phyloP scores from a whole-genome alignment of 2,888 invertebrate species.

The Cactoblastis cactorum region DNA sequence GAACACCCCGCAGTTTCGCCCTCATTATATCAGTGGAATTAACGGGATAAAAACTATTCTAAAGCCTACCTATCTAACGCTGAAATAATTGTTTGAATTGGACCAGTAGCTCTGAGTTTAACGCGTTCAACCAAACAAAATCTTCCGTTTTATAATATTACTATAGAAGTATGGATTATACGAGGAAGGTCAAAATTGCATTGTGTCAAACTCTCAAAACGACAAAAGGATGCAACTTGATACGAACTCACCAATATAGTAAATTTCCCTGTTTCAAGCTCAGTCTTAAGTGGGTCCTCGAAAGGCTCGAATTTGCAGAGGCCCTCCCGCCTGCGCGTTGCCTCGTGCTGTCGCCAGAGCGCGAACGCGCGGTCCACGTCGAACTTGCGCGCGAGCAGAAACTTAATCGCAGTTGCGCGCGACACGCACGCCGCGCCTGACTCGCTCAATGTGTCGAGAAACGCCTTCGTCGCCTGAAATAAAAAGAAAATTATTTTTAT shows the following conservation, averaged over 20 bases:
- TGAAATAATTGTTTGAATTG: no score
- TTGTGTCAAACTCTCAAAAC: no score
- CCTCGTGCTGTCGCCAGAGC: slow-evolving; percentile 95
- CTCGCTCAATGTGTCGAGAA: slow-evolving; percentile 87
- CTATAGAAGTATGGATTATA: no score
- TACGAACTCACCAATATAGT: slow-evolving; percentile 93
- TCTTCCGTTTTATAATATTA: no score
- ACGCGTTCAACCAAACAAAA: no score
- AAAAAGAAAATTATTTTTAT: background rate
- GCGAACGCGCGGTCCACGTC: slow-evolving; percentile 93
- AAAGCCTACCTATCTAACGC: no score
- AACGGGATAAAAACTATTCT: no score
- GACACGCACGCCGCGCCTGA: slow-evolving; percentile 78
- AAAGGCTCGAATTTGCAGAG: slow-evolving; percentile 90
- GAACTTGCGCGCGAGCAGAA: slow-evolving; percentile 95
- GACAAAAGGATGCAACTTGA: no score
- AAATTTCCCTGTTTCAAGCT: slow-evolving; percentile 96
- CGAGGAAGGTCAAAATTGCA: no score
- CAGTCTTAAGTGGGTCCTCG: slow-evolving; percentile 89
- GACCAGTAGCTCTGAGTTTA: no score
- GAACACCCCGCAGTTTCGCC: no score
- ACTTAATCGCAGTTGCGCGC: slow-evolving; percentile 95
- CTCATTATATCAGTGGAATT: no score
- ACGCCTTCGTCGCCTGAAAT: slow-evolving; percentile 88
- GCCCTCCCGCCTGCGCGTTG: slow-evolving; percentile 91